Evolutionary conservation across 2,888 invertebrate genomes (phyloP), one percentile per base, ranked within the genome.

Genomic region (Venustoraphidia nigricollis): DNA sequence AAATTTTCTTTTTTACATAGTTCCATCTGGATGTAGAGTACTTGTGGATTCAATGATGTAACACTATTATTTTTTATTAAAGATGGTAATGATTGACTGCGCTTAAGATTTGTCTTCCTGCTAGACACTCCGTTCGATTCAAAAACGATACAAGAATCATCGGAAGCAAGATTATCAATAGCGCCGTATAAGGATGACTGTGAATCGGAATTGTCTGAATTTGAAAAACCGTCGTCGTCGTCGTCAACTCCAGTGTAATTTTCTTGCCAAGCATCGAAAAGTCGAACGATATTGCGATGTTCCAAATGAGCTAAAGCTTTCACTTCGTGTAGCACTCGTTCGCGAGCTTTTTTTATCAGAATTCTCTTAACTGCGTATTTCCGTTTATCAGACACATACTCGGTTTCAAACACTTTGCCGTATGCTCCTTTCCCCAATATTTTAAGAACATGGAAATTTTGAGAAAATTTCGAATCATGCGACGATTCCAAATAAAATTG

Each of bases 11-110:
- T 80, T 47, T 80, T 79, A 60, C 96, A 97, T 52, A 97, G 69
- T 66, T 97, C 94, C 96, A 97, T 97, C 70, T 97, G 96, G 63
- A 97, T 97, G 64, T 92, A 96, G 11, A 97, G 74, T 27, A 27
- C 27, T 27, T 27, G 27, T 6, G 5, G 27, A 27, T 27, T 6
- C 5, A 6, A 27, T 6, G 3, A 6, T 27, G 1, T 27, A 6
- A 27, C 6, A 6, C 27, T 27, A 6, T 6, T 6, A 27, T 27
- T 27, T 27, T 27, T 27, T 3, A 27, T 27, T 27, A 27, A 27
- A 27, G 27, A 27, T 6, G 27, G 27, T 27, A 27, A 27, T 6
- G 27, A 27, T 6, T 27, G 27, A 27, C 27, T 27, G 27, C 27
- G 27, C 27, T 27, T 27, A 6, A 27, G 3, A 27, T 17, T 17